These are phyloP conservation scores for Leptonema lineaticorne DNA, from an alignment of 1,140 invertebrate genomes.

Conservation along the genomic window DNA sequence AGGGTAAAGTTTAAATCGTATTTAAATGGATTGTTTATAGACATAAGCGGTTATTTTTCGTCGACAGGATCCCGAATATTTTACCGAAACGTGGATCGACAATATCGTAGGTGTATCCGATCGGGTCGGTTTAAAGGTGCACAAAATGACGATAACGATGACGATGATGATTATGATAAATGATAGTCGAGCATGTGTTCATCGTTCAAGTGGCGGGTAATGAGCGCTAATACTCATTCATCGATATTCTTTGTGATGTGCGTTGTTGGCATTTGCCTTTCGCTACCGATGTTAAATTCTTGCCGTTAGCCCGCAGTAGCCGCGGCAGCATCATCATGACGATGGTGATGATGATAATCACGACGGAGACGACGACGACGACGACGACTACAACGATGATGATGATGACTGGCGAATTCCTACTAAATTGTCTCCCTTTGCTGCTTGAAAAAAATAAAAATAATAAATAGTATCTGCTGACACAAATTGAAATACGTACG, in stretches of 20 bases:
- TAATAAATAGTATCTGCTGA: background rate
- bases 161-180: slow-evolving; percentile 23
- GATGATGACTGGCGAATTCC: slow-evolving; percentile 35
- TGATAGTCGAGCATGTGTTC: slow-evolving; percentile 8
- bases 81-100: background rate
- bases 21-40: no score
- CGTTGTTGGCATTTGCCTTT: no score
- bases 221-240: slow-evolving; percentile 31
- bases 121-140: background rate
- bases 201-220: slow-evolving; percentile 24
- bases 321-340: background rate
- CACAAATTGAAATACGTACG: background rate
- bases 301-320: background rate
- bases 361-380: background rate
- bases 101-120: background rate
- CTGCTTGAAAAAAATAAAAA: no score
- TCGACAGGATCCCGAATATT: background rate
- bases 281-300: no score
- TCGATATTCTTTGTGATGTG: slow-evolving; percentile 26
- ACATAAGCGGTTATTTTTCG: background rate
- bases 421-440: slow-evolving; percentile 32
- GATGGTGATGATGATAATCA: slow-evolving; percentile 30
- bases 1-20: no score
- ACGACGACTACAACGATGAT: slow-evolving; percentile 21
- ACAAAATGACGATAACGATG: background rate